Conservation (phyloP, 2,888 invertebrate genomes). For the Drosophila mayaguana region DNA sequence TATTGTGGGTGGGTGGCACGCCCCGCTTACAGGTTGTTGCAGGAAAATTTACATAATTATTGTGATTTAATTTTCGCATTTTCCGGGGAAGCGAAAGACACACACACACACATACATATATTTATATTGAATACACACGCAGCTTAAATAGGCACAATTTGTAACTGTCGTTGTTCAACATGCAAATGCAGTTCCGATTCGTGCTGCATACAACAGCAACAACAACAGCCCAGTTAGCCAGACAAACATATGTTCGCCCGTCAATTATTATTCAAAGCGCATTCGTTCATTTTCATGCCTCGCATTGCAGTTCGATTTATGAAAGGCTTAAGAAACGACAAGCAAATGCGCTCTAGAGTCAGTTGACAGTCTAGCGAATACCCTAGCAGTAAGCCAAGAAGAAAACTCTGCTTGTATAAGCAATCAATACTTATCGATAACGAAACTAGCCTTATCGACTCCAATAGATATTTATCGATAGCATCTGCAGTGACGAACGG, state of each 20-base stretch:
- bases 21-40: slow-evolving; percentile 38
- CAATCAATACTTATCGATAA: slow-evolving; percentile 1
- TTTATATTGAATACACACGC: slow-evolving; percentile 17
- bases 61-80: slow-evolving; percentile 71
- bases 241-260: slow-evolving; percentile 48
- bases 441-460: too few relatives aligned
- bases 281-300: slow-evolving; percentile 65
- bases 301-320: slow-evolving; percentile 40
- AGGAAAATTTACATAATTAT: slow-evolving; percentile 76
- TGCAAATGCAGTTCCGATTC: slow-evolving; percentile 59
- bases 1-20: slow-evolving; percentile 69
- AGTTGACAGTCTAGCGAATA: not conserved
- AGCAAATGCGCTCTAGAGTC: not conserved
- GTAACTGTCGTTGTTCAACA: slow-evolving; percentile 46
- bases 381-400: too few relatives aligned
- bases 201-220: slow-evolving; percentile 14
- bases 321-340: slow-evolving; percentile 22
- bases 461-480: too few relatives aligned
- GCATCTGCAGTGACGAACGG: too few relatives aligned
- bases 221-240: slow-evolving; percentile 6
- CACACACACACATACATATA: slow-evolving; percentile 1
- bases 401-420: too few relatives aligned
- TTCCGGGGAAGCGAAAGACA: slow-evolving; percentile 41
- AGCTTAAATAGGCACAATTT: slow-evolving; percentile 60
- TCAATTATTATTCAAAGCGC: slow-evolving; percentile 71